phyloP scores from a whole-genome alignment of 2,888 invertebrate species.

The Rhagonycha lutea region DNA sequence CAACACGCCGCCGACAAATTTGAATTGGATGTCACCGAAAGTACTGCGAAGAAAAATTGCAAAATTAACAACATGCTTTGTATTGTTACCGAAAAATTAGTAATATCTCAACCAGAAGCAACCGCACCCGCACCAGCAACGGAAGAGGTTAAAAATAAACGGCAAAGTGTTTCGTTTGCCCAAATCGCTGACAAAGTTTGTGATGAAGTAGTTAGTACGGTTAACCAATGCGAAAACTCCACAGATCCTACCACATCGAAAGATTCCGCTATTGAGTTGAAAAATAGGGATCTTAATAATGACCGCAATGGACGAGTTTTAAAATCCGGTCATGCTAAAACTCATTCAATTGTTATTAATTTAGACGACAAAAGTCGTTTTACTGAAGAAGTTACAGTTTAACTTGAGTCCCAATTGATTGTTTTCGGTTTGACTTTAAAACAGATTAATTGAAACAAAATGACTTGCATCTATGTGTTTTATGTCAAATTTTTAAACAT shows the following conservation, averaged over 20 bases:
- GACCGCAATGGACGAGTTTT: conserved; percentile 50
- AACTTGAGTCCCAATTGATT: conserved; percentile 34
- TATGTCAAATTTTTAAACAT: not conserved
- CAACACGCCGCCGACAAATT: conserved; percentile 73
- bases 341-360: conserved; percentile 79
- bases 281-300: conserved; percentile 40
- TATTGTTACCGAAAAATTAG: conserved; percentile 48
- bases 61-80: conserved; percentile 56
- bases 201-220: conserved; percentile 27
- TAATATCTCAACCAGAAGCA: conserved; percentile 54
- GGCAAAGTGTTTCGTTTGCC: conserved; percentile 58
- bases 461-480: not conserved
- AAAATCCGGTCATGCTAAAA: conserved; percentile 70
- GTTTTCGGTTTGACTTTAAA: not conserved
- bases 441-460: not conserved
- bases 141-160: conserved; percentile 45
- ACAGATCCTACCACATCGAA: conserved; percentile 26
- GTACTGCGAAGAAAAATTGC: conserved; percentile 43
- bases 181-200: conserved; percentile 40
- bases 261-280: conserved; percentile 37
- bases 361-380: conserved; percentile 80
- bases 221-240: conserved; percentile 30
- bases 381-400: conserved; percentile 82
- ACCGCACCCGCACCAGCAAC: too few relatives aligned
- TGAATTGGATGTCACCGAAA: conserved; percentile 57